Percentiles rank a stretch among this genome's conserved stretches.
These are phyloP conservation scores for Rhinopomastus cyanomelas DNA, from an alignment of 2,113 vertebrate genomes.

Conservation along the genomic window DNA sequence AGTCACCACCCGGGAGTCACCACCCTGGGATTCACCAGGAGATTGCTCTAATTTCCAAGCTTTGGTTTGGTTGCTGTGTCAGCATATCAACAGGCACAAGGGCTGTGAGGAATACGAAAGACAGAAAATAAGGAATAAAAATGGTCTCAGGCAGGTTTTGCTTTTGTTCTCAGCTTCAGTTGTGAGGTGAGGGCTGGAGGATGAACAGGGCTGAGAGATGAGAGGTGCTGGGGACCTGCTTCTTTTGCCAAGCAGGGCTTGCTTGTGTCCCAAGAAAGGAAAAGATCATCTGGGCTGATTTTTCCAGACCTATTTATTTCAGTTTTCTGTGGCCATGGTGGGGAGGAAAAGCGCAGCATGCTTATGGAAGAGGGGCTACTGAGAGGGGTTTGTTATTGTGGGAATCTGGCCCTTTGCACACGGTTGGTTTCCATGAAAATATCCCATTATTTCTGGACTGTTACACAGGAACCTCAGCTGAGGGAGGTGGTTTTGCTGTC, in stretches of 20 bases:
- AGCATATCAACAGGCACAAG: not conserved
- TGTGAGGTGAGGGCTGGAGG: not conserved
- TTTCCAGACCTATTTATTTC: not conserved
- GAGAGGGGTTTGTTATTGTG: accelerated
- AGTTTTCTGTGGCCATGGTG: not conserved
- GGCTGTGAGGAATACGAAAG: not conserved
- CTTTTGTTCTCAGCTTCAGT: not conserved
- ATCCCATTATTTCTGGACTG: not conserved
- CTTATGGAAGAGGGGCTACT: accelerated
- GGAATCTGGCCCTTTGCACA: not conserved
- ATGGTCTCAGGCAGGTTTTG: not conserved
- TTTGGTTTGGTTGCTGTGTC: not conserved
- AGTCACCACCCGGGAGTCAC: too few relatives aligned
- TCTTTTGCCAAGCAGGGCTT: not conserved
- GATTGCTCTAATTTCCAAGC: conserved; percentile 16
- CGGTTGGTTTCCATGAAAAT: not conserved
- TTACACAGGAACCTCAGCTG: not conserved
- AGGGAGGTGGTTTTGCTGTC: not conserved
- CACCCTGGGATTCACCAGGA: too few relatives aligned
- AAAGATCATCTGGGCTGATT: not conserved
- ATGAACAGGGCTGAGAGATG: not conserved
- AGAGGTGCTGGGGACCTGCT: accelerated
- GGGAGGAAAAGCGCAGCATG: not conserved
- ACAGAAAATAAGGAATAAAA: not conserved
- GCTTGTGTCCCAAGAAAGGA: not conserved